Evolutionary conservation across 2,797 vertebrate species (phyloP).

Genomic region (Tangara arthus): DNA sequence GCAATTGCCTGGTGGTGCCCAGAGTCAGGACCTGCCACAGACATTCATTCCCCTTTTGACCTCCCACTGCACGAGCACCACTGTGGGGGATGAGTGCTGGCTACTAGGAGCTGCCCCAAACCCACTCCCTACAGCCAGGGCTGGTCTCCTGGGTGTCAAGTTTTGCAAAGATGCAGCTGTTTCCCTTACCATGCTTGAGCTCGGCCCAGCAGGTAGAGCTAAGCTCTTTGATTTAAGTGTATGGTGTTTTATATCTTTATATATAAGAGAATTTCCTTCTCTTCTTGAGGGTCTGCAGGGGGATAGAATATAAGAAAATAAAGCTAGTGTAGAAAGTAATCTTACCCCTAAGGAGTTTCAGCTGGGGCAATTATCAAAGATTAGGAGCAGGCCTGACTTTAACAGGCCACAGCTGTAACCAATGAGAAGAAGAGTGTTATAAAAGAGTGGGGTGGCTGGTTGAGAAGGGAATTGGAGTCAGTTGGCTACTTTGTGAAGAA

Average conservation of each 20-base stretch:
- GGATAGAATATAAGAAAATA: too few relatives aligned
- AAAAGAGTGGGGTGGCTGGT: too few relatives aligned
- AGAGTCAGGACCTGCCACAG: neutral
- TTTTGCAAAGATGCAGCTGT: neutral
- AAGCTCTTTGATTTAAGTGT: neutral
- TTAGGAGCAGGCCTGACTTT: too few relatives aligned
- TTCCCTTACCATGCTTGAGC: neutral
- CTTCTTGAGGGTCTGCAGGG: too few relatives aligned
- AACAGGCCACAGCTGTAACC: too few relatives aligned
- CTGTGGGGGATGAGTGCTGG: accelerated
- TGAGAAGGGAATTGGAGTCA: too few relatives aligned
- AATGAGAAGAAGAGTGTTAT: too few relatives aligned
- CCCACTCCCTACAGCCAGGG: accelerated
- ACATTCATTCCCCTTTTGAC: neutral
- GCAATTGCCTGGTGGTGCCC: accelerated
- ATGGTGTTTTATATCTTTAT: too few relatives aligned
- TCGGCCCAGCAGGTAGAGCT: neutral
- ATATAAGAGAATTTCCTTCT: neutral
- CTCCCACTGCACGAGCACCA: accelerated
- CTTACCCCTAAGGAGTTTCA: too few relatives aligned
- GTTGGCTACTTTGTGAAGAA: too few relatives aligned
- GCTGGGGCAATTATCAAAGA: too few relatives aligned
- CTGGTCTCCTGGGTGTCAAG: neutral
- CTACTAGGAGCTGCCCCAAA: neutral
- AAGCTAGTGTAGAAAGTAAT: too few relatives aligned